Evolutionary conservation across 1,140 invertebrate species (phyloP), one percentile per base, ranked within the genome.

Genomic region (Potamilus streckersoni): DNA sequence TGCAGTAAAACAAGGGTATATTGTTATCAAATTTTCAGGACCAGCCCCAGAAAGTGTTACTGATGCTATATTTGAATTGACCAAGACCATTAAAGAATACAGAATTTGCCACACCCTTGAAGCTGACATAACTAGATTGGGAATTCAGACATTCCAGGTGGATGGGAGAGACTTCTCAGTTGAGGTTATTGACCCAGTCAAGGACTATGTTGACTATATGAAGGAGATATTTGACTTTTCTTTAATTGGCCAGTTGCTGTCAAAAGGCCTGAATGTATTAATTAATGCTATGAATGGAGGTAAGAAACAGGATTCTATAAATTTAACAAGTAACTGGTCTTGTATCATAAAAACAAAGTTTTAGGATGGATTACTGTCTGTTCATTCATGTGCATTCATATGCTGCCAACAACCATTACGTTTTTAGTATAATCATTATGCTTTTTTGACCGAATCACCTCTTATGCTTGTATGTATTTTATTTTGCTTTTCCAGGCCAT

Each of bases 151-250:
- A 19, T 94, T 92, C 82, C 86, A 92, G 57, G 92, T 95, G 58
- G 80, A 85, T 76, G 95, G 93, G 57, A 91, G 91, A 69, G 86
- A 92, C 20, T 98, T 98, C 89, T 92, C 91, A 14, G 94, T 99
- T 13, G 94, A 98, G 85, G 92, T 99, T 1, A 94, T 99, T 76
- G 97, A 99, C 90, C 94, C 95, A 1, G 96, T 98, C 4, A 91
- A 92, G 19, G 96, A 98, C 88, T 99, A 99, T 89, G 92, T 97
- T 1, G 90, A 92, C 2, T 93, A 97, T 64, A 98, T 99, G 97
- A 97, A 98, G 89, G 93, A 95, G 82, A 98, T 99, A 81, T 99
- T 99, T 91, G 97, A 99, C 91, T 99, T 99, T 91, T 86, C 90
- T 72, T 92, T 93, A 82, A 93, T 99, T 56, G 95, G 93, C 85